A percentile compares a stretch with the other conserved stretches of the same genome.
Evolutionary conservation across 92 coral and sea anemone species (phyloP).

Genomic region (Porites cylindrica): DNA sequence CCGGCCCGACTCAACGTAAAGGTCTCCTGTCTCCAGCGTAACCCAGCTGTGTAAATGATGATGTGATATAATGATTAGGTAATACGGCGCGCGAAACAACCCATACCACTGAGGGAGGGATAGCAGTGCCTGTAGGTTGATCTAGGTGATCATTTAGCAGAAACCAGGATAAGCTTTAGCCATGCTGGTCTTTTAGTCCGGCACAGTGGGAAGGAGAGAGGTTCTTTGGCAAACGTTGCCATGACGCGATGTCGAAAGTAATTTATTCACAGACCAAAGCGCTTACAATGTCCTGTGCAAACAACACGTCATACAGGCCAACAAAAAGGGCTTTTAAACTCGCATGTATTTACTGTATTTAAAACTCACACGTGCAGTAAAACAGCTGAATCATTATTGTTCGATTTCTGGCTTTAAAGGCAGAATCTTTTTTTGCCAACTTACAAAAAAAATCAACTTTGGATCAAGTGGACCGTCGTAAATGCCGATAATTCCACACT

Average conservation of each 20-base stretch:
- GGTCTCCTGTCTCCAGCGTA: no score
- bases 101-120: no score
- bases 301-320: slow-evolving; percentile 16
- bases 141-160: no score
- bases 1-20: no score
- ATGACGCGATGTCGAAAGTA: neutral
- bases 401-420: neutral
- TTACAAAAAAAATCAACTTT: neutral
- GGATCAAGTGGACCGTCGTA: neutral
- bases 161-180: no score
- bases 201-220: neutral
- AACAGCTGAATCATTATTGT: slow-evolving; percentile 17
- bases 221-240: neutral
- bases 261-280: neutral
- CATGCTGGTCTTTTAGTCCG: no score
- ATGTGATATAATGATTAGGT: no score
- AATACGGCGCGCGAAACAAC: no score
- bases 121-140: no score
- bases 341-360: neutral
- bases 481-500: no score
- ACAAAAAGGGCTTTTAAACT: slow-evolving; percentile 22
- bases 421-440: neutral
- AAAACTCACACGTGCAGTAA: neutral
- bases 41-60: no score
- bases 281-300: neutral